Evolutionary conservation across 2,113 vertebrate genomes (phyloP).

Genomic region (Eptatretus burgeri): DNA sequence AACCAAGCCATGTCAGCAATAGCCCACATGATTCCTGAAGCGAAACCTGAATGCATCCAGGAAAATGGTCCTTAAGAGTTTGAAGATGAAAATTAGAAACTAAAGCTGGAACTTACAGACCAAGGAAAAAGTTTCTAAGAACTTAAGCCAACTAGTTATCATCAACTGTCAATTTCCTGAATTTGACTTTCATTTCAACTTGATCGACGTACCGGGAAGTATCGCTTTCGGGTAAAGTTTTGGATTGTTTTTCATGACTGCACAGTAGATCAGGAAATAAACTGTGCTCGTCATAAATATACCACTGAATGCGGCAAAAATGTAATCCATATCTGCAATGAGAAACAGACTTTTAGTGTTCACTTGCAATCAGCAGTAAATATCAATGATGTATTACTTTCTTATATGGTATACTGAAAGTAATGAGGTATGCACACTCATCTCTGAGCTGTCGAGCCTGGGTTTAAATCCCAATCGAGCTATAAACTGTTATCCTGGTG

Average conservation of each 20-base stretch:
- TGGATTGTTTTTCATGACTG: slow-evolving; percentile 32
- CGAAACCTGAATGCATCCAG: slow-evolving; percentile 20
- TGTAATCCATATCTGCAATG: slow-evolving; percentile 47
- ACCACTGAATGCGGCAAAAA: slow-evolving; percentile 40
- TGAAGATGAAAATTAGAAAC: neutral
- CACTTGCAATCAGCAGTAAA: too few species aligned
- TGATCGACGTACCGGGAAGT: slow-evolving; percentile 43
- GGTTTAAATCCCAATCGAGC: too few species aligned
- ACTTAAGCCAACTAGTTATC: neutral
- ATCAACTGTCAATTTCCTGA: neutral
- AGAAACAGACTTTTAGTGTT: too few species aligned
- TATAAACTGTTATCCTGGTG: too few species aligned
- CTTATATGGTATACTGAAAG: too few species aligned
- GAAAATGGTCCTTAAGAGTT: neutral
- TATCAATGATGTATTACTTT: too few species aligned
- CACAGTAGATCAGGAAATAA: slow-evolving; percentile 47
- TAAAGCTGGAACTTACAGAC: neutral
- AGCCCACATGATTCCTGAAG: slow-evolving; percentile 45
- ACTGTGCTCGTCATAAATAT: slow-evolving; percentile 43
- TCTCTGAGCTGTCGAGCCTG: too few species aligned
- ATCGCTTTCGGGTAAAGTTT: slow-evolving; percentile 33
- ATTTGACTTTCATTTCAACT: neutral
- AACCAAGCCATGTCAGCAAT: slow-evolving; percentile 43
- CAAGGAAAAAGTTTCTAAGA: neutral
- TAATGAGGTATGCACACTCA: too few species aligned